Evolutionary conservation across 2,888 invertebrate species (phyloP).

Genomic region (Lasioglossum villosulum): DNA sequence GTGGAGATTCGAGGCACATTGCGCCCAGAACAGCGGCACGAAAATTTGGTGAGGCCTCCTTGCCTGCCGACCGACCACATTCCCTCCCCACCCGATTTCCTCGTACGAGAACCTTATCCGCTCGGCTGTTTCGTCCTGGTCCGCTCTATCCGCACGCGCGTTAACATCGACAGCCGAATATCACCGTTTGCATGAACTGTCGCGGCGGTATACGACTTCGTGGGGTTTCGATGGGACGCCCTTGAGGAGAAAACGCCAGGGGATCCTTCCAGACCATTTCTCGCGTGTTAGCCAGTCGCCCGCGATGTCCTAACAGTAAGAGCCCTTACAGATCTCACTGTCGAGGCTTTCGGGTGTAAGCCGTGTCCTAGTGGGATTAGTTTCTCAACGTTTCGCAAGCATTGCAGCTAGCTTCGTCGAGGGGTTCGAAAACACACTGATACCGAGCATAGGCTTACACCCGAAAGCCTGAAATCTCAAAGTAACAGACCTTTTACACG

Average conservation of each 20-base stretch:
- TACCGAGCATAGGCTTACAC: too few species aligned
- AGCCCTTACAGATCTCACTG: not conserved
- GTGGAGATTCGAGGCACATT: slow-evolving; percentile 75
- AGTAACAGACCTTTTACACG: not conserved
- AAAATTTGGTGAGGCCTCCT: slow-evolving; percentile 78
- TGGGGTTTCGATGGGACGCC: slow-evolving; percentile 47
- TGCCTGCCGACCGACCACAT: slow-evolving; percentile 81
- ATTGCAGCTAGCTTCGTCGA: not conserved
- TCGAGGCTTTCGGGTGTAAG: not conserved
- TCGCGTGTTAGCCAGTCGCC: not conserved
- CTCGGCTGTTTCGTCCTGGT: slow-evolving; percentile 69
- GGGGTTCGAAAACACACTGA: not conserved
- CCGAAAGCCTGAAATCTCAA: not conserved
- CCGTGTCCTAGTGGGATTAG: not conserved
- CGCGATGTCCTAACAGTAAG: not conserved
- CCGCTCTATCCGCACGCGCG: slow-evolving; percentile 69
- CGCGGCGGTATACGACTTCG: not conserved
- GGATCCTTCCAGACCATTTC: not conserved
- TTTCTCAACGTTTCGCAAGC: not conserved
- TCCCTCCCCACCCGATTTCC: slow-evolving; percentile 79
- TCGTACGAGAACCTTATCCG: slow-evolving; percentile 75
- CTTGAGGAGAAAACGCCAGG: slow-evolving; percentile 20
- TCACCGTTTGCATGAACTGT: slow-evolving; percentile 63
- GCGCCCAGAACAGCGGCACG: slow-evolving; percentile 73
- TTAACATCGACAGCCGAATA: slow-evolving; percentile 69